Evolutionary conservation across 2,888 invertebrate genomes (phyloP).

Genomic region (Unio delphinus): DNA sequence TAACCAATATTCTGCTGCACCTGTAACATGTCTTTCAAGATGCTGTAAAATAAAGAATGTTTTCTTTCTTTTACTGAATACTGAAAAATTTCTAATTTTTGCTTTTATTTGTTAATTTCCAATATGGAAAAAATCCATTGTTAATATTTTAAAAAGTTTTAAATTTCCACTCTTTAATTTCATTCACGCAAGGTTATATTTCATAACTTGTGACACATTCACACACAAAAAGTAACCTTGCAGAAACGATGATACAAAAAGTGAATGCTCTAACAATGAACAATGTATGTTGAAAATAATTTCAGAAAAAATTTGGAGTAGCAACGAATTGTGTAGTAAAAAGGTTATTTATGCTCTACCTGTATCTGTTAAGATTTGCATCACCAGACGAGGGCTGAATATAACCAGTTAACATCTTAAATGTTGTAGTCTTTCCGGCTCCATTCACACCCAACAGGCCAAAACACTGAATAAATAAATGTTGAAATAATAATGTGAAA

Average conservation of each 20-base stretch:
- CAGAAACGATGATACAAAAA: too few relatives aligned
- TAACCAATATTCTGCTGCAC: constrained; percentile 86
- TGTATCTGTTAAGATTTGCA: constrained; percentile 73
- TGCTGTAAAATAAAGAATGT: constrained; percentile 62
- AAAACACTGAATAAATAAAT: constrained; percentile 77
- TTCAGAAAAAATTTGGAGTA: too few relatives aligned
- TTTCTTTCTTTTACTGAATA: too few relatives aligned
- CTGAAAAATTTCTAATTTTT: background rate
- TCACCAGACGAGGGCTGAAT: constrained; percentile 73
- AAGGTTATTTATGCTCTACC: constrained; percentile 47
- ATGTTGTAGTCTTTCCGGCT: constrained; percentile 82
- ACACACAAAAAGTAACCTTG: too few relatives aligned
- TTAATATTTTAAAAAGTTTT: too few relatives aligned
- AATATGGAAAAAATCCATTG: background rate
- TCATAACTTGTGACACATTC: too few relatives aligned
- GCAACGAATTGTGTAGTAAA: background rate
- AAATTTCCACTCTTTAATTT: too few relatives aligned
- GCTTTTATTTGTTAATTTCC: background rate
- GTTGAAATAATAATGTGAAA: constrained; percentile 1
- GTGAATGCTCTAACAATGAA: too few relatives aligned
- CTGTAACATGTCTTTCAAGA: constrained; percentile 74
- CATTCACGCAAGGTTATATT: too few relatives aligned
- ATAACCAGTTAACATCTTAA: constrained; percentile 79
- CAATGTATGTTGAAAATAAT: too few relatives aligned
- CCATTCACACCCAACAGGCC: constrained; percentile 80